Evolutionary conservation across 2,113 vertebrate genomes (phyloP).

Genomic region (Pygoscelis adeliae): DNA sequence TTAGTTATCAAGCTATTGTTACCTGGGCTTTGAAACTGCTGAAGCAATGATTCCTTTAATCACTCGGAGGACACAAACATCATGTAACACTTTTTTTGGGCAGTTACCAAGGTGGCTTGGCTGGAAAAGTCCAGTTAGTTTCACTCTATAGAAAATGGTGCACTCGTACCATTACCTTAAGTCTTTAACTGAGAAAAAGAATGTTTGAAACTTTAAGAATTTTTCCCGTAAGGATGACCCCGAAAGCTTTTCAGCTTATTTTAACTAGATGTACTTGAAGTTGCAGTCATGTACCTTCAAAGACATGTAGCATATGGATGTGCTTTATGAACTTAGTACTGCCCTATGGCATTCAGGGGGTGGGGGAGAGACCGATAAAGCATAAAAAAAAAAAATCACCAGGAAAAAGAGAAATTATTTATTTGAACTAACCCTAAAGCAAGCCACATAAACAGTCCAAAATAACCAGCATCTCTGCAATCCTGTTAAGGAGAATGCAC

Average conservation of each 20-base stretch:
- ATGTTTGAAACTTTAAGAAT: accelerated
- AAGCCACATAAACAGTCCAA: background rate
- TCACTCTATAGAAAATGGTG: background rate
- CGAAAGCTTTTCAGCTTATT: background rate
- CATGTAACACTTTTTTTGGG: too few relatives aligned
- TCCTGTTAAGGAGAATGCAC: background rate
- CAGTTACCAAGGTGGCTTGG: too few relatives aligned
- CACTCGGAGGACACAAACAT: background rate
- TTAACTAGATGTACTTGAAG: background rate
- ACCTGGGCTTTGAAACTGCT: background rate
- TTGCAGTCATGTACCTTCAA: background rate
- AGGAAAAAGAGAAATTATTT: background rate
- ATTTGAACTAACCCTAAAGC: background rate
- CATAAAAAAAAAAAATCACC: background rate
- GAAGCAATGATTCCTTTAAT: background rate
- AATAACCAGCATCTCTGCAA: background rate
- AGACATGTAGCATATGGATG: background rate
- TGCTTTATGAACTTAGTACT: background rate
- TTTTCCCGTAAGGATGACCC: background rate
- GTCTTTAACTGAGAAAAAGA: background rate
- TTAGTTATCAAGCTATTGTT: background rate
- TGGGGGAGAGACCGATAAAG: background rate
- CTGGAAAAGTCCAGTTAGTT: background rate
- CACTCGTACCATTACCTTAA: background rate
- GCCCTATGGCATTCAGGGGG: background rate